Evolutionary conservation across 2,888 invertebrate species (phyloP).

Genomic region (Adelphocoris suturalis): DNA sequence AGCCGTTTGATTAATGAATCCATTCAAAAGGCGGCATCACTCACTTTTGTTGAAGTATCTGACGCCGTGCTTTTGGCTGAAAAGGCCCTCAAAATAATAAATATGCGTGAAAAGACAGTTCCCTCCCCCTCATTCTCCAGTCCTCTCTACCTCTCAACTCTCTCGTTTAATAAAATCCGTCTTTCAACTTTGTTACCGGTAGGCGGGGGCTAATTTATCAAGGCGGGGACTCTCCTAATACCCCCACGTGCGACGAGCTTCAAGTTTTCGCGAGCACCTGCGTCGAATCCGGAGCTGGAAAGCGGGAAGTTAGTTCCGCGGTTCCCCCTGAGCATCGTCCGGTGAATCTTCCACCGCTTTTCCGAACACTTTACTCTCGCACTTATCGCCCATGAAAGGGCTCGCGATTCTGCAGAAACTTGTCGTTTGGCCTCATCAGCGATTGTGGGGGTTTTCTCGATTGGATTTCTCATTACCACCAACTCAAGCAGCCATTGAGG

Average conservation of each 20-base stretch:
- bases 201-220: background rate
- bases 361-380: too few relatives aligned
- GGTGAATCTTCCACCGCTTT: background rate
- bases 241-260: conserved; percentile 1
- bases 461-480: background rate
- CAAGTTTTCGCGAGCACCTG: background rate
- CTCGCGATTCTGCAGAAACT: background rate
- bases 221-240: background rate
- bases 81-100: background rate
- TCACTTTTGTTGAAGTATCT: background rate
- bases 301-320: conserved; percentile 2
- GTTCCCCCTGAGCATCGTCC: background rate
- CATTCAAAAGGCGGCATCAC: too few relatives aligned
- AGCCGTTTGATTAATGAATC: too few relatives aligned
- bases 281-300: background rate
- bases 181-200: background rate
- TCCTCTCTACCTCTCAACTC: too few relatives aligned
- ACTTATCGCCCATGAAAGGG: background rate
- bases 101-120: background rate
- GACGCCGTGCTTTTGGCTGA: background rate
- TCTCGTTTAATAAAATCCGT: background rate
- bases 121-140: background rate
- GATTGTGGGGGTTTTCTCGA: too few relatives aligned
- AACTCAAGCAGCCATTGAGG: background rate
- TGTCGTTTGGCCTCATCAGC: background rate